A percentile compares a stretch with the other conserved stretches of the same genome.
These are phyloP conservation scores for Ceratitis capitata DNA, from an alignment of 1,140 invertebrate genomes.

Conservation along the genomic window DNA sequence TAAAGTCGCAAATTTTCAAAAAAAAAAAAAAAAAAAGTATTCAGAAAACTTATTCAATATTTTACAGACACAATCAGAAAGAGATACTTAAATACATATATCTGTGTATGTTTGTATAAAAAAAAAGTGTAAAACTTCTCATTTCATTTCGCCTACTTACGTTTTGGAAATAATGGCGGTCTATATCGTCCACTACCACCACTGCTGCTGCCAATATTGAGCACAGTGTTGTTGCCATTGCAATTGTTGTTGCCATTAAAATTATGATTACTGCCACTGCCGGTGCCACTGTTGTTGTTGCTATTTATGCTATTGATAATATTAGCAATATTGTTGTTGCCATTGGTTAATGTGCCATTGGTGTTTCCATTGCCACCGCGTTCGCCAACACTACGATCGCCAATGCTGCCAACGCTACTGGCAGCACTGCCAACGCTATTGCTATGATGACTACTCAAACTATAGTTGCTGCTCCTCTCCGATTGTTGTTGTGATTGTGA, in stretches of 20 bases:
- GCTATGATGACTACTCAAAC: slow-evolving; percentile 12
- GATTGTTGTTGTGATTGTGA: background rate
- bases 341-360: slow-evolving; percentile 21
- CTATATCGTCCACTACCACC: slow-evolving; percentile 19
- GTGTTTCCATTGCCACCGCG: background rate
- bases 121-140: background rate
- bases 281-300: background rate
- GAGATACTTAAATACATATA: too few species aligned
- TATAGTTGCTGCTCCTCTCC: background rate
- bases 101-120: background rate
- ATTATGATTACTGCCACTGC: slow-evolving; percentile 17
- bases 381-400: background rate
- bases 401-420: background rate
- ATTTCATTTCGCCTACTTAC: background rate
- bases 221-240: background rate
- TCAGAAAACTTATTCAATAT: too few species aligned
- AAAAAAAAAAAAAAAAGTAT: too few species aligned
- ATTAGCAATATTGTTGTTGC: slow-evolving; percentile 28
- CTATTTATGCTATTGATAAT: slow-evolving; percentile 23
- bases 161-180: slow-evolving; percentile 44
- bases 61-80: too few species aligned
- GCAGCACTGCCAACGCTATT: background rate
- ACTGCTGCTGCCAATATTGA: slow-evolving; percentile 6
- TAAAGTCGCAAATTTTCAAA: too few species aligned
- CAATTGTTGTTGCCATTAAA: slow-evolving; percentile 28